These are phyloP conservation scores for Drosophila bocki DNA, from an alignment of 1,140 invertebrate genomes.

Conservation along the genomic window DNA sequence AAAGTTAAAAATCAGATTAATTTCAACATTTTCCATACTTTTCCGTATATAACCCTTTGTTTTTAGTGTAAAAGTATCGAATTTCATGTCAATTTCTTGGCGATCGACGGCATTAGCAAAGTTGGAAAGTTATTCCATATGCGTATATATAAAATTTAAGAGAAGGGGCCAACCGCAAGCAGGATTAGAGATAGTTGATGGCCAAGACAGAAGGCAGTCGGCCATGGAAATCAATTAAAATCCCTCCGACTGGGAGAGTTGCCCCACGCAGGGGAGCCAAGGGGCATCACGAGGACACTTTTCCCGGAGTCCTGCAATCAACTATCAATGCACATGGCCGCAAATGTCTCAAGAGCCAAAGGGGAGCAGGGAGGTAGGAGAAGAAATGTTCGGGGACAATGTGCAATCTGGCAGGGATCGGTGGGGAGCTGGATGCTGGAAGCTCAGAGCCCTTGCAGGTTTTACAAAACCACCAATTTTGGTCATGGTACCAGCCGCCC, in stretches of 20 bases:
- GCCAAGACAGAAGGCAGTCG: constrained; percentile 76
- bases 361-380: too few relatives aligned
- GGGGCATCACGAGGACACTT: neutral
- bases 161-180: constrained; percentile 22
- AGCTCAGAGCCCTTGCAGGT: constrained; percentile 54
- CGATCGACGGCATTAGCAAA: neutral
- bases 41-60: neutral
- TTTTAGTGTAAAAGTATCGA: constrained; percentile 12
- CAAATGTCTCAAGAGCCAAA: constrained; percentile 34
- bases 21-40: too few relatives aligned
- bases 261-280: neutral
- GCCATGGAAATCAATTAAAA: constrained; percentile 85
- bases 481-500: constrained; percentile 38
- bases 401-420: constrained; percentile 45
- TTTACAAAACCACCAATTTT: constrained; percentile 82
- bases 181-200: constrained; percentile 50
- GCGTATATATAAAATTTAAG: constrained; percentile 27
- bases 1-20: accelerated
- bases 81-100: neutral
- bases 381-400: constrained; percentile 16
- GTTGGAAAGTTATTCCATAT: constrained; percentile 27
- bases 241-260: constrained; percentile 65
- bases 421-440: constrained; percentile 1
- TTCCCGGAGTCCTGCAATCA: constrained; percentile 60
- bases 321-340: constrained; percentile 73